Percentiles rank a stretch among this genome's conserved stretches.
Evolutionary conservation across 2,113 vertebrate genomes (phyloP).

Genomic region (Parus major): DNA sequence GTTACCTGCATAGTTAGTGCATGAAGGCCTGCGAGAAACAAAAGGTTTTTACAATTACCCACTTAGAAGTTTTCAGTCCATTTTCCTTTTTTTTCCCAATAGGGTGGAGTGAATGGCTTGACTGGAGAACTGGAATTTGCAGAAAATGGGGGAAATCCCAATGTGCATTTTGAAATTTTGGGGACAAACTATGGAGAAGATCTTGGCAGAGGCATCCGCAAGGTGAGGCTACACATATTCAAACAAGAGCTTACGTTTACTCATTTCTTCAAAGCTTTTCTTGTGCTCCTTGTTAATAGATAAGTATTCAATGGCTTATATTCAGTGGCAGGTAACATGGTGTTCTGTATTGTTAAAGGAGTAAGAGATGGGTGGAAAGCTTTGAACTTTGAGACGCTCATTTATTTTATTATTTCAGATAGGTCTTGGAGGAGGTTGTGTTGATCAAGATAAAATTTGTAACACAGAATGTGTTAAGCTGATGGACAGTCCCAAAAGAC

Average conservation of each 20-base stretch:
- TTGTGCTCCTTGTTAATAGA: background rate
- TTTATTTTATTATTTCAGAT: background rate
- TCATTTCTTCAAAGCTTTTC: background rate
- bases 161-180: slow-evolving; percentile 96
- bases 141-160: slow-evolving; percentile 93
- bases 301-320: background rate
- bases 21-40: background rate
- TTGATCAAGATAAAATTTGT: background rate
- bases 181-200: slow-evolving; percentile 98
- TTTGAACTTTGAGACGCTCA: background rate
- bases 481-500: background rate
- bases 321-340: accelerated
- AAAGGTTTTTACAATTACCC: background rate
- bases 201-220: slow-evolving; percentile 90
- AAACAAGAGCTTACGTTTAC: background rate
- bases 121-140: slow-evolving; percentile 94
- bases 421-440: background rate
- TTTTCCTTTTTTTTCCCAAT: background rate
- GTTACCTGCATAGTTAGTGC: background rate
- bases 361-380: background rate
- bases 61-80: background rate
- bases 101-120: slow-evolving; percentile 91
- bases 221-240: slow-evolving; percentile 77
- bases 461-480: background rate
- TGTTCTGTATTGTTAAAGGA: background rate